Conservation (phyloP, 35 echinoderm and acorn worm species). For the Patiria miniata region DNA sequence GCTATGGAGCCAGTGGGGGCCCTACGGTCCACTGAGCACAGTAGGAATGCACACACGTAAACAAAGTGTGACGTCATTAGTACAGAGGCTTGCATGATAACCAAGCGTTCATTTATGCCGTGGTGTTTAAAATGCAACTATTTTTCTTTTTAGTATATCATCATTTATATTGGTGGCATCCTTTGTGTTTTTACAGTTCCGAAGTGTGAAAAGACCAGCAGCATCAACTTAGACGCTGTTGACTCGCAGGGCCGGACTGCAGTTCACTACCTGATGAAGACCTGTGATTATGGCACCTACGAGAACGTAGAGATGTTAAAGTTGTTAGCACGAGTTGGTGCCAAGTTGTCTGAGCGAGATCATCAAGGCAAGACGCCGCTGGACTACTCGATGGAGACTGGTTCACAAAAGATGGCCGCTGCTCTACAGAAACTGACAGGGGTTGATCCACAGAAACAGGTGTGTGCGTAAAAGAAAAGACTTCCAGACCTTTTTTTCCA, state of each 20-base stretch:
- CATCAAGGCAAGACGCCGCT: conserved; percentile 73
- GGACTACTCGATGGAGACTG: conserved; percentile 73
- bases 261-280: conserved; percentile 76
- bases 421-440: conserved; percentile 52
- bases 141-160: no score
- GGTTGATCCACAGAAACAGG: conserved; percentile 50
- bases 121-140: no score
- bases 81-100: no score
- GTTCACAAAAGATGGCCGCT: conserved; percentile 59
- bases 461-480: no score
- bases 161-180: no score
- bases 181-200: not conserved
- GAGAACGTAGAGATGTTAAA: conserved; percentile 78
- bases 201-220: conserved; percentile 38
- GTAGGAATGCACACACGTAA: no score
- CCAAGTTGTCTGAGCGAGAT: conserved; percentile 59
- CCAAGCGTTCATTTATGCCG: no score
- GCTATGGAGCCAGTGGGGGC: no score
- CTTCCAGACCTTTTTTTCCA: no score
- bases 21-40: no score
- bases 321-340: conserved; percentile 51
- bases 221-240: conserved; percentile 45
- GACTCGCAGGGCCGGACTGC: conserved; percentile 69
- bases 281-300: conserved; percentile 87
- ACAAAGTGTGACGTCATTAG: no score